Conservation (phyloP, 2,797 vertebrate species). For the Glyptemys insculpta region DNA sequence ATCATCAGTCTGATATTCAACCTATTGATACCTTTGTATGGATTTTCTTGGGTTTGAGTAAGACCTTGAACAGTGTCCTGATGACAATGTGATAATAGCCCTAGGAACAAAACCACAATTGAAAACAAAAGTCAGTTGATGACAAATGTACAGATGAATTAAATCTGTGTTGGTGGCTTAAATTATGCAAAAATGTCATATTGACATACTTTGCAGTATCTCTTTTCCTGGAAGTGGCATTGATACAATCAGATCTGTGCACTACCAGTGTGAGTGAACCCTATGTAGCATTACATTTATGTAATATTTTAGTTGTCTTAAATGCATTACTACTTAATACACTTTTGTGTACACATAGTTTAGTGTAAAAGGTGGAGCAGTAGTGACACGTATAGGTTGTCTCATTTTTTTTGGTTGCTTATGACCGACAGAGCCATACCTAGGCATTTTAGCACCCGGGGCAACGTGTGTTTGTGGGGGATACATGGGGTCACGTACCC, state of each 20-base stretch:
- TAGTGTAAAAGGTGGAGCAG: neutral
- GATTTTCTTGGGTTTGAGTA: neutral
- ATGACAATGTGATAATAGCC: neutral
- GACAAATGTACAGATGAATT: neutral
- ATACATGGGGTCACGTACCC: too few species aligned
- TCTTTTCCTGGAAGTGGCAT: neutral
- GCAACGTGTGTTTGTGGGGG: too few species aligned
- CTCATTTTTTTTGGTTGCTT: neutral
- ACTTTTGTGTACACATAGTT: neutral
- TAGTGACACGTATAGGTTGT: neutral
- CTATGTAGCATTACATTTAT: neutral
- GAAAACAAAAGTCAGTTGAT: neutral
- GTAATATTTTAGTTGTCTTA: neutral
- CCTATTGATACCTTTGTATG: neutral
- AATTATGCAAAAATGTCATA: neutral
- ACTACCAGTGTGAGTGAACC: neutral
- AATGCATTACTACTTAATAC: neutral
- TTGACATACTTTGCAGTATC: neutral
- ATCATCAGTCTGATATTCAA: neutral
- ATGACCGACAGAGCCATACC: neutral
- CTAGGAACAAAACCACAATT: neutral
- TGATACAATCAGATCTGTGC: neutral
- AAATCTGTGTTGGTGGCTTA: neutral
- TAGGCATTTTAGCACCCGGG: too few species aligned
- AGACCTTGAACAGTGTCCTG: neutral